Percentiles rank a stretch among this genome's conserved stretches.
Evolutionary conservation across 1,140 invertebrate genomes (phyloP).

Genomic region (Pristionchus pacificus): DNA sequence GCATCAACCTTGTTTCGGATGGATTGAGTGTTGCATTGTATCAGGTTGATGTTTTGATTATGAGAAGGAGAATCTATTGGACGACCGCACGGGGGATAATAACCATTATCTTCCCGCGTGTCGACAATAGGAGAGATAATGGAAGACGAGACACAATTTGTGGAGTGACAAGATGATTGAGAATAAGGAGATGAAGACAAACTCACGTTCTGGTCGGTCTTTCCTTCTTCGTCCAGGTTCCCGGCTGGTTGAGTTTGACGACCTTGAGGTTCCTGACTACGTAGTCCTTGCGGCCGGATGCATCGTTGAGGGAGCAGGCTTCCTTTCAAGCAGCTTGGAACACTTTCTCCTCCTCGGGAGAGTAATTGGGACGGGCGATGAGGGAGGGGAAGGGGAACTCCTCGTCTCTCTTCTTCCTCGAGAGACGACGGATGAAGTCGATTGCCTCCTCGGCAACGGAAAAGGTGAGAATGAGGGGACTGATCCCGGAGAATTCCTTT

Average conservation of each 20-base stretch:
- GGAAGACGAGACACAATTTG: too few relatives aligned
- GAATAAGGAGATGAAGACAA: too few relatives aligned
- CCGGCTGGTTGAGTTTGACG: background rate
- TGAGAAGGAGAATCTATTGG: too few relatives aligned
- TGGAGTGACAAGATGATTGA: too few relatives aligned
- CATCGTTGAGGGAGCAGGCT: background rate
- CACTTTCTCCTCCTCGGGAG: background rate
- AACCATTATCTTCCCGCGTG: too few relatives aligned
- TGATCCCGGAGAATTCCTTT: background rate
- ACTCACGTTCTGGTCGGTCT: background rate
- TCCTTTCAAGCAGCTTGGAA: background rate
- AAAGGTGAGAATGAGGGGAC: background rate
- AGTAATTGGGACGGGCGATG: background rate
- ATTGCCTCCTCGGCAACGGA: background rate
- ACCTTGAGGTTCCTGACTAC: background rate
- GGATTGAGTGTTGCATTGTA: too few relatives aligned
- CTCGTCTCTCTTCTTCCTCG: background rate
- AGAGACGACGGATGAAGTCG: background rate
- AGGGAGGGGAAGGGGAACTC: background rate
- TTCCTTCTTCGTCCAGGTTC: background rate
- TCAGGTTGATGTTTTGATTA: too few relatives aligned
- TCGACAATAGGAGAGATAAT: too few relatives aligned
- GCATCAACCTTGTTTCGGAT: too few relatives aligned
- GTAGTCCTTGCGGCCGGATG: background rate
- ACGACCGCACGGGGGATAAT: too few relatives aligned